Evolutionary conservation across 1,140 invertebrate genomes (phyloP).

Genomic region (Zeugodacus cucurbitae): DNA sequence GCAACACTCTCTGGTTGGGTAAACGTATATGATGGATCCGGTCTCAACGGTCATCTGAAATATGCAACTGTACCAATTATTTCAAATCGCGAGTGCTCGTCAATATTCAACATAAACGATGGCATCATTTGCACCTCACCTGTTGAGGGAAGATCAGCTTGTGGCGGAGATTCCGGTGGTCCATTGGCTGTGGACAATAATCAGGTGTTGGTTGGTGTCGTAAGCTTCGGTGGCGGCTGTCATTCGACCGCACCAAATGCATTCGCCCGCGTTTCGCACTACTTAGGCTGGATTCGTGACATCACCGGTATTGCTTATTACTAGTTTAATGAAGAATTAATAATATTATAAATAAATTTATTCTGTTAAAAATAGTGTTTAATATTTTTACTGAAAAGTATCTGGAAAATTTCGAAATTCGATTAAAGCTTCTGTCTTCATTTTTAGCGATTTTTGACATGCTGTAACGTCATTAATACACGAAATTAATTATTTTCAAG

Average conservation of each 20-base stretch:
- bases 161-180: constrained; percentile 70
- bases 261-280: constrained; percentile 69
- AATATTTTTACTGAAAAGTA: too few species aligned
- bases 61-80: constrained; percentile 53
- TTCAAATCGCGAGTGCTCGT: neutral
- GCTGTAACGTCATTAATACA: too few species aligned
- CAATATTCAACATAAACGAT: constrained; percentile 7
- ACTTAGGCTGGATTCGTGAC: constrained; percentile 68
- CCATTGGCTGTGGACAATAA: constrained; percentile 66
- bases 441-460: too few species aligned
- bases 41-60: constrained; percentile 46
- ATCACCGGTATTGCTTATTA: constrained; percentile 50
- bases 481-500: too few species aligned
- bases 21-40: constrained; percentile 30
- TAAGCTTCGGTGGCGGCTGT: constrained; percentile 70
- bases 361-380: too few species aligned
- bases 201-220: constrained; percentile 67
- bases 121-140: constrained; percentile 57
- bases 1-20: constrained; percentile 57
- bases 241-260: constrained; percentile 68
- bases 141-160: constrained; percentile 53
- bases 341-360: too few species aligned
- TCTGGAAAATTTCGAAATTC: too few species aligned
- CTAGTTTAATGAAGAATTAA: neutral
- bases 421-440: too few species aligned